phyloP scores from a whole-genome alignment of 2,113 vertebrate genomes.

The Chinchilla lanigera region DNA sequence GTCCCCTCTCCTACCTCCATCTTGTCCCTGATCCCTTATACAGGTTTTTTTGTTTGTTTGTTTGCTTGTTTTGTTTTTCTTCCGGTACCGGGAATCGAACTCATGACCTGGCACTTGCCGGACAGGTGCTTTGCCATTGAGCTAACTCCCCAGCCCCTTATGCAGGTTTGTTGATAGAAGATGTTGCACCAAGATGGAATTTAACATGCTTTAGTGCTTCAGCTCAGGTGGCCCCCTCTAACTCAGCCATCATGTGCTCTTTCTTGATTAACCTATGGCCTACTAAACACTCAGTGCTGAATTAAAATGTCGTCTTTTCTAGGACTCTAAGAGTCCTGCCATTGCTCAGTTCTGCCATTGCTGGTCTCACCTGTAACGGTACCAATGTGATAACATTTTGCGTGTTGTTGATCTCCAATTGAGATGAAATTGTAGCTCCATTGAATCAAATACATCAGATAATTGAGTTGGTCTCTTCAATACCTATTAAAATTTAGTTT shows the following conservation, averaged over 20 bases:
- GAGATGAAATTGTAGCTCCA: not conserved
- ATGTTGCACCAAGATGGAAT: not conserved
- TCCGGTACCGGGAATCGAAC: too few relatives aligned
- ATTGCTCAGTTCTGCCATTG: not conserved
- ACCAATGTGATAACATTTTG: not conserved
- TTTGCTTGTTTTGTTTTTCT: too few relatives aligned
- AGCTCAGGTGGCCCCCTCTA: not conserved
- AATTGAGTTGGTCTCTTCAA: conserved; percentile 1
- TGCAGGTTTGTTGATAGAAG: not conserved
- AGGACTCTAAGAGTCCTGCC: not conserved
- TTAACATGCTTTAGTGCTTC: not conserved
- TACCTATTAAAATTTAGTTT: not conserved
- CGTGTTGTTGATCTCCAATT: not conserved
- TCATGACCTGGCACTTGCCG: too few relatives aligned
- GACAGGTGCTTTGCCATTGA: too few relatives aligned
- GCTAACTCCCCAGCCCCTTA: too few relatives aligned
- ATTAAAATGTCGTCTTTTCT: not conserved
- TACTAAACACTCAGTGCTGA: not conserved
- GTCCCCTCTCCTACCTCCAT: rapidly evolving
- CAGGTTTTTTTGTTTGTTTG: too few relatives aligned
- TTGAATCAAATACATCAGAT: not conserved
- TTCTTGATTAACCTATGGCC: not conserved
- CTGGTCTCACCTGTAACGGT: not conserved
- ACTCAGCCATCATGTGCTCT: not conserved
- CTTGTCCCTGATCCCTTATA: not conserved